Conservation (phyloP, 2,113 vertebrate genomes). For the Notarius quadriscutis region DNA sequence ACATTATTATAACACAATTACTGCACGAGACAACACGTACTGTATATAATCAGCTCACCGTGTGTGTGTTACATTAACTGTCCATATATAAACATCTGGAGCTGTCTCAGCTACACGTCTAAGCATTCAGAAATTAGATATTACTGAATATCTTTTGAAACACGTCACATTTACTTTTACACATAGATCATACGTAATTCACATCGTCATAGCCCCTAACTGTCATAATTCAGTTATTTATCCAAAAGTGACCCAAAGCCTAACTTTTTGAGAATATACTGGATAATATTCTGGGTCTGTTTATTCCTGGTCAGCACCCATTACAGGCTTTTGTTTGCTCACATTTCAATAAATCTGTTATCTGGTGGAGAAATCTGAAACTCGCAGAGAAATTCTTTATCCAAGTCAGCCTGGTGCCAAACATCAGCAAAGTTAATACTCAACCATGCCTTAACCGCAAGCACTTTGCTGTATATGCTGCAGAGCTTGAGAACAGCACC, state of each 20-base stretch:
- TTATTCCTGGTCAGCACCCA: neutral
- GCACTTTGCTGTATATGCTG: no score
- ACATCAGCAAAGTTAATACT: no score
- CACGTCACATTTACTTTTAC: neutral
- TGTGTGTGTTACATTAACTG: neutral
- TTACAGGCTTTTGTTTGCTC: neutral
- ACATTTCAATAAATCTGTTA: neutral
- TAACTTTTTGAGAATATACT: neutral
- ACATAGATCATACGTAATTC: neutral
- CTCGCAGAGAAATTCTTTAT: no score
- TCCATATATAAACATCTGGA: neutral
- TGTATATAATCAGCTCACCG: neutral
- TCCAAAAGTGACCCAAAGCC: neutral
- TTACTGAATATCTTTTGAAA: neutral
- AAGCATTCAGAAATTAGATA: neutral
- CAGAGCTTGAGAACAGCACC: no score
- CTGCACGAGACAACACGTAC: neutral
- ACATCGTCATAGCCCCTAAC: neutral
- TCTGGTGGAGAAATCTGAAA: no score
- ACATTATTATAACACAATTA: neutral
- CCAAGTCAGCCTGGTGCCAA: no score
- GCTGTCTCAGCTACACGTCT: neutral
- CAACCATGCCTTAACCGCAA: no score
- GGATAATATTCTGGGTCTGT: neutral
- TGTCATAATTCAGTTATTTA: neutral